These are phyloP conservation scores for Cremastobaeus sp. DNA, from an alignment of 2,888 invertebrate genomes.

Conservation along the genomic window DNA sequence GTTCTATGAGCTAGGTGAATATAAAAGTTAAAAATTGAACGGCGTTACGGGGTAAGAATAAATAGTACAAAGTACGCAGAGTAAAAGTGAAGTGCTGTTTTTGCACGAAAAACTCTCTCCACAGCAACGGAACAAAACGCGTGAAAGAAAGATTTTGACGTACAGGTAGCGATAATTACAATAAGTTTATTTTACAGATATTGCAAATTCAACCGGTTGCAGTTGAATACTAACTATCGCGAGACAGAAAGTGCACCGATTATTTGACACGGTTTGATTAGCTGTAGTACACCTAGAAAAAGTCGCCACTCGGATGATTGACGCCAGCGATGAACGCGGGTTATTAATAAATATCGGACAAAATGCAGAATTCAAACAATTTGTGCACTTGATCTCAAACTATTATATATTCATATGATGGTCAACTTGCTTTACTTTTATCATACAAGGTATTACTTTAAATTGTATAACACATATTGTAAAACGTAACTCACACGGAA, in stretches of 20 bases:
- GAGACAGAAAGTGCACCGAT: slow-evolving; percentile 37
- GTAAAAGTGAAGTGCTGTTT: no score
- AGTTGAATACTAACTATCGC: slow-evolving; percentile 44
- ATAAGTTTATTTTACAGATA: slow-evolving; percentile 52
- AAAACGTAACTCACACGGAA: slow-evolving; percentile 58
- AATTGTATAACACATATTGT: slow-evolving; percentile 54
- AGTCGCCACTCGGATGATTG: not conserved
- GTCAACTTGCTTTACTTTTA: slow-evolving; percentile 51
- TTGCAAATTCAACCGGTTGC: slow-evolving; percentile 51
- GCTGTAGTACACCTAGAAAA: slow-evolving; percentile 1
- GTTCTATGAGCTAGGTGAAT: slow-evolving; percentile 34
- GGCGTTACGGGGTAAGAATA: slow-evolving; percentile 28
- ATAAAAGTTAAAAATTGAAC: slow-evolving; percentile 26
- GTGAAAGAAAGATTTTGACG: slow-evolving; percentile 48
- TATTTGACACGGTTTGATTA: slow-evolving; percentile 31
- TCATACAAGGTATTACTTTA: slow-evolving; percentile 49
- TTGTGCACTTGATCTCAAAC: slow-evolving; percentile 30
- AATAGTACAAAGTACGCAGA: slow-evolving; percentile 42
- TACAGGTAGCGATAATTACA: slow-evolving; percentile 49
- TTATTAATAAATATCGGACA: slow-evolving; percentile 19
- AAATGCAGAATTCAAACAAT: slow-evolving; percentile 28
- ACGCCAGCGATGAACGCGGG: not conserved
- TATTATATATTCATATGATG: slow-evolving; percentile 43
- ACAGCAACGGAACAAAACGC: slow-evolving; percentile 51
- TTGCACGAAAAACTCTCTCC: slow-evolving; percentile 49